Conservation (phyloP, 2,113 vertebrate species). For the Monarcha castaneiventris region DNA sequence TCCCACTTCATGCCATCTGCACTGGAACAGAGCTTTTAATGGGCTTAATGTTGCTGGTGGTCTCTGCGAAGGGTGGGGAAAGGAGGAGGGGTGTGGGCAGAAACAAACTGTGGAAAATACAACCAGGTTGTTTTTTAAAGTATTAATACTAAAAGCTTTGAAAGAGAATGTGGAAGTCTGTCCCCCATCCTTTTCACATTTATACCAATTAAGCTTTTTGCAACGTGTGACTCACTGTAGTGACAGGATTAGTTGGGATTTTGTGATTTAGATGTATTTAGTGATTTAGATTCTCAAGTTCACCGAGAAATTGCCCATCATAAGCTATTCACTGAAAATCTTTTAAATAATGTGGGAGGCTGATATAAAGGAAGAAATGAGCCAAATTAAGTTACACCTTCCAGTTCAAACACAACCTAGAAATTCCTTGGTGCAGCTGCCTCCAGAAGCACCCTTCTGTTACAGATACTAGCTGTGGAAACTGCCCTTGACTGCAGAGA, state of each 20-base stretch:
- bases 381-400: neutral
- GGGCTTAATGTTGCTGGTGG: neutral
- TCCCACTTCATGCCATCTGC: neutral
- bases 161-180: neutral
- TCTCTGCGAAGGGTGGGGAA: neutral
- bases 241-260: neutral
- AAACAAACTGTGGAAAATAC: neutral
- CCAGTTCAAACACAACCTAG: neutral
- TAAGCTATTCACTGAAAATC: neutral
- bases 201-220: constrained; percentile 2
- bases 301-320: neutral
- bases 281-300: neutral
- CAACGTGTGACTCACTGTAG: neutral
- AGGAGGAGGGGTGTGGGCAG: neutral
- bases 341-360: neutral
- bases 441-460: neutral
- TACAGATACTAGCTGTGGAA: neutral
- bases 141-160: neutral
- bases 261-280: constrained; percentile 1
- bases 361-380: neutral
- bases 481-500: neutral
- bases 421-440: neutral
- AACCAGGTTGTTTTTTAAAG: neutral
- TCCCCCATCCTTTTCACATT: neutral
- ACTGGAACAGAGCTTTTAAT: neutral